Base-by-base conservation (phyloP, 1,140 invertebrate species). In the Drosophila gunungcola region DNA sequence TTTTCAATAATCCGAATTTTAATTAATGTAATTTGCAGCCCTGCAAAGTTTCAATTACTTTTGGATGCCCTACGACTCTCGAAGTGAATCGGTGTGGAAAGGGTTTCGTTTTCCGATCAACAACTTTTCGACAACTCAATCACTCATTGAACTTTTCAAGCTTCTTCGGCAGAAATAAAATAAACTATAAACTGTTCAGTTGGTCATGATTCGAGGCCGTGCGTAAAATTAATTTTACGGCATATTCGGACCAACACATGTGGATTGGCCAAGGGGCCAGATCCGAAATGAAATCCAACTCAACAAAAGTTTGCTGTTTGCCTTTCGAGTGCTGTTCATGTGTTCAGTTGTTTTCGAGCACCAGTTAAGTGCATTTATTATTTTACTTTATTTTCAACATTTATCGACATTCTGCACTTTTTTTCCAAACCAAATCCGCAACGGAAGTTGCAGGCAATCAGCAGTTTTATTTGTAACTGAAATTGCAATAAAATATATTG, bases 201-300 rank as follows among this genome's bases (percentile, higher is more conserved):
- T 67, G 49, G 55, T 76, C 68, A 63, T 72, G 72, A 62, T 75
- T 80, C 67, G 54, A 72, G 73, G 78, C 56, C 64, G 64, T 81
- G 78, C 72, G 64, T 60, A 56, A 70, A 80, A 76, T 70, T 81
- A 60, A 80, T 56, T 80, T 80, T 73, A 56, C 56, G 53, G 45
- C 54, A 38, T 63, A 49, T 53, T 38, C 53, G 43, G 57, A 11
- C 42, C 34, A 70, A 70, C 67, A 72, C 68, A 72, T 72, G 68
- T 38, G 68, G n/a, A 70, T 70, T 70, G 68, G 65, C 68, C 43
- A 70, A 72, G 68, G 36, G 68, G 64, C 43, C 68, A 57, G 48
- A 65, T 58, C 34, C 34, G 43, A 77, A 48, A 43, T 48, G 64
- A 70, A 55, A 68, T 16, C 60, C 54, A 54, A 68, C 32, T 69